Evolutionary conservation across 2,113 vertebrate species (phyloP).

Genomic region (Platysternon megacephalum): DNA sequence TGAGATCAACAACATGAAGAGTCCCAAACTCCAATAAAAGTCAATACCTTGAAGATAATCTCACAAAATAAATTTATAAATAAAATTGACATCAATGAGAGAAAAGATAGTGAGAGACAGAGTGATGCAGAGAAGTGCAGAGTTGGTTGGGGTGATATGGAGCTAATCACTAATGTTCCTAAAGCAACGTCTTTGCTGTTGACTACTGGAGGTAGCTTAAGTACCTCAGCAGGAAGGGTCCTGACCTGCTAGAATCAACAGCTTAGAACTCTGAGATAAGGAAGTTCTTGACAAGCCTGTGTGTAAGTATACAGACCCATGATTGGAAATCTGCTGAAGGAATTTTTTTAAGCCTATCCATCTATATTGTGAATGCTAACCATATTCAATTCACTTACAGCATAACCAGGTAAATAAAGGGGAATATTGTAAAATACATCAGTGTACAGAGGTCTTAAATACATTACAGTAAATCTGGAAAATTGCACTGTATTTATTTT

Average conservation of each 20-base stretch:
- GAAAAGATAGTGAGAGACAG: slow-evolving; percentile 1
- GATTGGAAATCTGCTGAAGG: background rate
- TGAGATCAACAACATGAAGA: background rate
- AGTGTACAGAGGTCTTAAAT: background rate
- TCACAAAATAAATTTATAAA: slow-evolving; percentile 28
- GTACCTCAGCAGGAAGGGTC: background rate
- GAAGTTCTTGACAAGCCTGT: background rate
- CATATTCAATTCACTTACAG: background rate
- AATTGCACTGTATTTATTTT: background rate
- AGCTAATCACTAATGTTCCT: background rate
- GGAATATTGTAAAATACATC: background rate
- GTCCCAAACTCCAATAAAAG: background rate
- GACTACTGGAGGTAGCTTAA: background rate
- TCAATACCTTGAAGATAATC: background rate
- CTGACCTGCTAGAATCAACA: background rate
- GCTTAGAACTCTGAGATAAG: background rate
- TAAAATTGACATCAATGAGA: slow-evolving; percentile 14
- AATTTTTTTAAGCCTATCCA: background rate
- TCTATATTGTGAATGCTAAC: background rate
- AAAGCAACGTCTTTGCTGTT: background rate
- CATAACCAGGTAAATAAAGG: background rate
- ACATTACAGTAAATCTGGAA: background rate
- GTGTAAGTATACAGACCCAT: background rate
- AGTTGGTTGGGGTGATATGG: background rate
- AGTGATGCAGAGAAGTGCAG: background rate